These are phyloP conservation scores for Philaethria dido DNA, from an alignment of 2,888 invertebrate genomes.

Conservation along the genomic window DNA sequence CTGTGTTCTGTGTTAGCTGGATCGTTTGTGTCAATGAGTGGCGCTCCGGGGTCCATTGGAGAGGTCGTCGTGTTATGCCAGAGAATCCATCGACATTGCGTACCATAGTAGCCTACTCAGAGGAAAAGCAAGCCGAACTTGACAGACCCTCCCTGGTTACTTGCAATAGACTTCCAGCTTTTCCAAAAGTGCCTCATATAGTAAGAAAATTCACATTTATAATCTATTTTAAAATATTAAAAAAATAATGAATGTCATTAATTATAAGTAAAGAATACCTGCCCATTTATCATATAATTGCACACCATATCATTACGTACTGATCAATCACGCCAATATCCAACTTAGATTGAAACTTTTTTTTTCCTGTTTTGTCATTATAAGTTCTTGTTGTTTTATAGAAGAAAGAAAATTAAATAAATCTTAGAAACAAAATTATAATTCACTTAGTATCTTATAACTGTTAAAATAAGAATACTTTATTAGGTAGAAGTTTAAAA, in stretches of 20 bases:
- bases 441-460: no score
- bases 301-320: slow-evolving; percentile 45
- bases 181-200: slow-evolving; percentile 61
- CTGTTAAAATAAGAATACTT: no score
- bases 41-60: slow-evolving; percentile 65
- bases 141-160: slow-evolving; percentile 73
- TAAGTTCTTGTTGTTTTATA: no score
- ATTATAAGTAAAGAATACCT: no score
- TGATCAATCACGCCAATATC: slow-evolving; percentile 45
- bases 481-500: no score
- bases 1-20: slow-evolving; percentile 76
- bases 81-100: slow-evolving; percentile 70
- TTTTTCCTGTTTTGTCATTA: no score
- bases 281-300: slow-evolving; percentile 51
- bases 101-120: slow-evolving; percentile 85
- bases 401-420: no score
- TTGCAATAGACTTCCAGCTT: slow-evolving; percentile 69
- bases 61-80: slow-evolving; percentile 49
- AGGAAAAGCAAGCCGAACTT: slow-evolving; percentile 80
- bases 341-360: no score
- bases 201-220: slow-evolving; percentile 57
- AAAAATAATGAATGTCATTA: background rate
- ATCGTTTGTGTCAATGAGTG: slow-evolving; percentile 73
- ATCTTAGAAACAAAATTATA: no score
- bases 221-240: background rate